These are phyloP conservation scores for Leptogaster cylindrica DNA, from an alignment of 2,888 invertebrate species.

Conservation along the genomic window DNA sequence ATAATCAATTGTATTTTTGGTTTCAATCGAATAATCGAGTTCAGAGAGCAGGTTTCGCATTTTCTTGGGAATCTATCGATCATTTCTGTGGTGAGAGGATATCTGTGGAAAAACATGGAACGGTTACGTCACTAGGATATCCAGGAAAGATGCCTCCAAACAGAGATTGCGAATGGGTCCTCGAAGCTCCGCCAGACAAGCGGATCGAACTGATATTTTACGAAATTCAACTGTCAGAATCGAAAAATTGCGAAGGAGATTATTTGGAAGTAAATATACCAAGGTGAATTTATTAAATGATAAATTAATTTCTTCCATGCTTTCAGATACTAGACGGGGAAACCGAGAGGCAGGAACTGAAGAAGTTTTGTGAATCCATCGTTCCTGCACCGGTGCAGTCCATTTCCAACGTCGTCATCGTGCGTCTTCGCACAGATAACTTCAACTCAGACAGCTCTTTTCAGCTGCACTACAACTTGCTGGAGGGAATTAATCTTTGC, in stretches of 20 bases:
- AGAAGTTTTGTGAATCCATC: slow-evolving; percentile 72
- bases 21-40: slow-evolving; percentile 76
- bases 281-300: not conserved
- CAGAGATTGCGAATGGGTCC: slow-evolving; percentile 82
- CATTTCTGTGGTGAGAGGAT: slow-evolving; percentile 76
- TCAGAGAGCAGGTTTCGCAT: slow-evolving; percentile 72
- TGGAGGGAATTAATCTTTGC: slow-evolving; percentile 79
- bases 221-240: slow-evolving; percentile 61
- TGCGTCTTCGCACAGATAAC: slow-evolving; percentile 83
- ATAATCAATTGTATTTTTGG: slow-evolving; percentile 78
- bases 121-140: slow-evolving; percentile 84
- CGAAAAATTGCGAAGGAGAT: slow-evolving; percentile 50
- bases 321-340: slow-evolving; percentile 54
- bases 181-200: slow-evolving; percentile 72
- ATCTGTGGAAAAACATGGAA: slow-evolving; percentile 68
- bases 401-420: slow-evolving; percentile 67
- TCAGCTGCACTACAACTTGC: slow-evolving; percentile 77
- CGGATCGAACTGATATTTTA: slow-evolving; percentile 78
- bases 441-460: slow-evolving; percentile 73
- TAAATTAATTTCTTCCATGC: slow-evolving; percentile 54
- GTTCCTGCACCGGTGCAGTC: slow-evolving; percentile 75
- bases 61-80: slow-evolving; percentile 77
- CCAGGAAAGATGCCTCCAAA: slow-evolving; percentile 84
- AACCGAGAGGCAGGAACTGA: slow-evolving; percentile 63
- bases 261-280: slow-evolving; percentile 5